phyloP scores from a whole-genome alignment of 2,797 vertebrate genomes.

The Meda fulgida region DNA sequence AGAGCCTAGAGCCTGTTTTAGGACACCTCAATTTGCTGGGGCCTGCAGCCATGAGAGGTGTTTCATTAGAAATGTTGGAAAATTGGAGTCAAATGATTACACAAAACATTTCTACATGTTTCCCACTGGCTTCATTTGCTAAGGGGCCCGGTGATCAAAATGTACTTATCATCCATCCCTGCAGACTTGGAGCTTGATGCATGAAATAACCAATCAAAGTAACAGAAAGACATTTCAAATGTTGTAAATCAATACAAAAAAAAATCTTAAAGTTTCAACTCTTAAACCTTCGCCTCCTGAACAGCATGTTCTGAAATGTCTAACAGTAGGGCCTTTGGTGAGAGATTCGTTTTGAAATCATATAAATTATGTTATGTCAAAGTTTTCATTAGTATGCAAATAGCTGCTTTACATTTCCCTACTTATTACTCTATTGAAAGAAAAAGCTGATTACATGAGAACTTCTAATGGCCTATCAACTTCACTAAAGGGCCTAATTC shows the following conservation, averaged over 20 bases:
- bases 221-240: slow-evolving; percentile 30
- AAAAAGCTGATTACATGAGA: slow-evolving; percentile 20
- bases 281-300: slow-evolving; percentile 3
- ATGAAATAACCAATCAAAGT: slow-evolving; percentile 36
- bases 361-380: slow-evolving; percentile 12
- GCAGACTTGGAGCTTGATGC: slow-evolving; percentile 21
- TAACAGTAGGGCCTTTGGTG: background rate
- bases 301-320: slow-evolving; percentile 16
- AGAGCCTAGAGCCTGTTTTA: slow-evolving; percentile 48
- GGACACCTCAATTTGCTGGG: slow-evolving; percentile 48
- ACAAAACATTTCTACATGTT: slow-evolving; percentile 42
- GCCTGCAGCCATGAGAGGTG: slow-evolving; percentile 48
- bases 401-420: slow-evolving; percentile 27
- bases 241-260: slow-evolving; percentile 48
- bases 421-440: background rate
- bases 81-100: slow-evolving; percentile 39
- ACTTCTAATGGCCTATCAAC: slow-evolving; percentile 18
- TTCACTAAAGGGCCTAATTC: slow-evolving; percentile 7
- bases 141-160: slow-evolving; percentile 47
- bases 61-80: slow-evolving; percentile 55
- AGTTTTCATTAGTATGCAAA: slow-evolving; percentile 38
- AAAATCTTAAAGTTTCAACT: background rate
- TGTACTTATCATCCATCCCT: slow-evolving; percentile 2
- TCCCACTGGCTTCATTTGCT: slow-evolving; percentile 49
- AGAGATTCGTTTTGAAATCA: slow-evolving; percentile 23